Percentiles rank a stretch among this genome's conserved stretches.
phyloP scores from a whole-genome alignment of 2,888 invertebrate species.

The Philaethria dido region DNA sequence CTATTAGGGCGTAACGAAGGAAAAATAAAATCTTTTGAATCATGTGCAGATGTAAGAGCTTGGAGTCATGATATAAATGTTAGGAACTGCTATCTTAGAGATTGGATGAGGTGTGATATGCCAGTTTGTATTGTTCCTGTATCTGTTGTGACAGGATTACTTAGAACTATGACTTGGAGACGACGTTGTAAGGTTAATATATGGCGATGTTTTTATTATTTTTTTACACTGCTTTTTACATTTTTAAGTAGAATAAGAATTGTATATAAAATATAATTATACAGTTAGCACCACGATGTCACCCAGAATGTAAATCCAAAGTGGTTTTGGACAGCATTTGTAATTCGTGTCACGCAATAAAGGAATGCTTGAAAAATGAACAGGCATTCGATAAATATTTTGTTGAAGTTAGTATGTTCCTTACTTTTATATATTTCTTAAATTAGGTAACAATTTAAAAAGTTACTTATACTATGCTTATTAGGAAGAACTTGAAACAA shows the following conservation, averaged over 20 bases:
- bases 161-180: conserved; percentile 63
- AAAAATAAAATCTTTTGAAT: conserved; percentile 79
- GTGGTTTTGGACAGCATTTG: conserved; percentile 67
- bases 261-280: background rate
- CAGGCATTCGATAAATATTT: conserved; percentile 66
- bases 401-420: conserved; percentile 59
- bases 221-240: background rate
- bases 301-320: conserved; percentile 72
- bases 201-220: background rate
- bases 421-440: background rate
- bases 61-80: conserved; percentile 77
- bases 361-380: conserved; percentile 62
- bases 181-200: conserved; percentile 59
- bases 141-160: conserved; percentile 54
- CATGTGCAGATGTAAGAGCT: conserved; percentile 80
- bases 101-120: conserved; percentile 76
- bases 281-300: conserved; percentile 66
- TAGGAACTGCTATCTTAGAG: conserved; percentile 65
- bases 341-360: conserved; percentile 66
- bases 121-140: conserved; percentile 63
- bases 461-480: conserved; percentile 17
- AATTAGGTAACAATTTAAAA: conserved; percentile 1
- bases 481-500: conserved; percentile 72
- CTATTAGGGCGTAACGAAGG: conserved; percentile 78
- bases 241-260: background rate